Evolutionary conservation across 2,797 vertebrate genomes (phyloP), one percentile per base, ranked within the genome.

Genomic region (Semaprochilodus insignis): DNA sequence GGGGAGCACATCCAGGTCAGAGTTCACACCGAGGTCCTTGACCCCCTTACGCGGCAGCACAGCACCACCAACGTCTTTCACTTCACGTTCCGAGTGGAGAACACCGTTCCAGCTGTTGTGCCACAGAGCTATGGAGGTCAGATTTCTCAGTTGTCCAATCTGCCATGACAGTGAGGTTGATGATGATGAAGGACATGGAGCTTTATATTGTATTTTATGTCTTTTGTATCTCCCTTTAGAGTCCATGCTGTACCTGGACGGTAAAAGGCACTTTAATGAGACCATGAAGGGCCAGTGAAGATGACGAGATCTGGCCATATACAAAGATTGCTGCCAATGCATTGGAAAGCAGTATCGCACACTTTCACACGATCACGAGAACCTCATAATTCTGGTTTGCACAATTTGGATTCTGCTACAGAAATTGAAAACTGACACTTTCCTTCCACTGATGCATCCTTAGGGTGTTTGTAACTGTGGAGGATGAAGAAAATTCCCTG

Each of bases 231-330:
- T 11, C 27, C 62, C 89, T 88, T 84, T 94, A 99, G 98, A 99
- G 89, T 98, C 97, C 71, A 99, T 99, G 98, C 88, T 99, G 80
- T 99, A 97, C 88, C 94, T 99, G 91, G 98, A 99, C 44, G 98
- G 98, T 78, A 97, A 97, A 87, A 94, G 98, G 86, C 98, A 99
- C 92, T 99, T 99, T 23, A 90, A 94, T 86, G 90, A 94, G 86
- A 92, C 92, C 0, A 89, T 94, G 88, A 93, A 86, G 81, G 85
- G 77, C 6, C 54, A 44, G 59, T 93, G 89, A 93, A 31, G 69
- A 78, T 17, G 13, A 57, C 67, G 54, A n/a, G 27, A 54, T 60
- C 21, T 59, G 54, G 48, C 59, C 67, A 62, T 57, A 71, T 59
- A 15, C 78, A 52, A 59, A 62, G 6, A 74, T 70, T 54, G 79